Evolutionary conservation across 2,113 vertebrate genomes (phyloP).

Genomic region (Neotoma lepida): DNA sequence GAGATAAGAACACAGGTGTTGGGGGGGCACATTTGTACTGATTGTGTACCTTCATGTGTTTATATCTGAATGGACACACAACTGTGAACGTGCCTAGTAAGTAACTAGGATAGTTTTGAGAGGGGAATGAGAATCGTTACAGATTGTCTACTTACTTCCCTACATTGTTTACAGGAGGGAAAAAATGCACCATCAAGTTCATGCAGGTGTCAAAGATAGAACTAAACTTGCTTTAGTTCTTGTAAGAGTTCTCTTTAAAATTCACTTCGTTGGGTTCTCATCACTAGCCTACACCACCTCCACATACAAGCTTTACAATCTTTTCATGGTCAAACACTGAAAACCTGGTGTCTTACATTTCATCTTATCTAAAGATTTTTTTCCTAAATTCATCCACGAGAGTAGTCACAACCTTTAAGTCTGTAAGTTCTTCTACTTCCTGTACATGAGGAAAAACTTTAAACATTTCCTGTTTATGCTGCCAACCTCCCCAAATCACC

Average conservation of each 20-base stretch:
- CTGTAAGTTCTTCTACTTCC: not conserved
- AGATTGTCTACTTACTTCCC: not conserved
- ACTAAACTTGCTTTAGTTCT: not conserved
- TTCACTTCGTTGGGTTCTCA: not conserved
- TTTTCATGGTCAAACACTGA: slow-evolving; percentile 8
- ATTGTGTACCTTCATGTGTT: not conserved
- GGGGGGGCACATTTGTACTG: not conserved
- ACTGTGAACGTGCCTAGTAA: not conserved
- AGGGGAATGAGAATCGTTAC: not conserved
- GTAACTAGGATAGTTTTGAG: not conserved
- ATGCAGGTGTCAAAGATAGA: not conserved
- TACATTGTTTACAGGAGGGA: not conserved
- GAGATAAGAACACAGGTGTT: not conserved
- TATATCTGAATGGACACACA: not conserved
- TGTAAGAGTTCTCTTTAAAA: slow-evolving; percentile 26
- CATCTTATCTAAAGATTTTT: slow-evolving; percentile 15
- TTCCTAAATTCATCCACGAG: not conserved
- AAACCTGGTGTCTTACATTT: slow-evolving; percentile 6
- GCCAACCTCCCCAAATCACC: not conserved
- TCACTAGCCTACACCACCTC: slow-evolving; percentile 15
- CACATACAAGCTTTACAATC: not conserved
- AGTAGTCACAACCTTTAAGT: not conserved
- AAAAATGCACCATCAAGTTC: not conserved
- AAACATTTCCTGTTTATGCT: slow-evolving; percentile 10
- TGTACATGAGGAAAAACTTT: not conserved